Conservation (phyloP, 2,888 invertebrate genomes). For the Hypolimnas misippus region DNA sequence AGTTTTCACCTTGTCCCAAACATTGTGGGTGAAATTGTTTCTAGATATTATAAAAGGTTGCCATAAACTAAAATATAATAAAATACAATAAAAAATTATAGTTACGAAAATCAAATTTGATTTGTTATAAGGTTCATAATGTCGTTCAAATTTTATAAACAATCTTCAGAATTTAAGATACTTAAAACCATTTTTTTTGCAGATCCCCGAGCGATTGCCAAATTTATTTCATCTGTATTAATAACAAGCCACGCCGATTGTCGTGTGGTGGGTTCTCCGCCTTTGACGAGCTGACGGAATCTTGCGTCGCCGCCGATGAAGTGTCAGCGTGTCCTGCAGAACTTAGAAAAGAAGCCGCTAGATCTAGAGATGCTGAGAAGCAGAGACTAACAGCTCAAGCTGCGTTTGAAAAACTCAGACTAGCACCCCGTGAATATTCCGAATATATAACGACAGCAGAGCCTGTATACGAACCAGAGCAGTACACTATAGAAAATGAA, state of each 20-base stretch:
- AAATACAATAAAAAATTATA: too few species aligned
- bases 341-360: slow-evolving; percentile 59
- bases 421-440: slow-evolving; percentile 40
- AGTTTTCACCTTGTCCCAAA: too few species aligned
- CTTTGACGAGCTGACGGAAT: slow-evolving; percentile 88
- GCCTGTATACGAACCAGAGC: background rate
- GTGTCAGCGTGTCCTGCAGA: slow-evolving; percentile 88
- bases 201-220: slow-evolving; percentile 88
- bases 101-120: too few species aligned
- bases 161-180: background rate
- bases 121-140: too few species aligned
- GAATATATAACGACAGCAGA: background rate
- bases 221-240: slow-evolving; percentile 91
- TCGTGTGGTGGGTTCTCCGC: slow-evolving; percentile 90
- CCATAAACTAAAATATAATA: too few species aligned
- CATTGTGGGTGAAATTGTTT: too few species aligned
- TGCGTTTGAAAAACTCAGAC: slow-evolving; percentile 47
- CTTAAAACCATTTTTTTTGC: slow-evolving; percentile 43
- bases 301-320: slow-evolving; percentile 91
- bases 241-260: slow-evolving; percentile 88
- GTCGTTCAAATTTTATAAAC: slow-evolving; percentile 13
- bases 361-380: slow-evolving; percentile 59
- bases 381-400: slow-evolving; percentile 60
- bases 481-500: slow-evolving; percentile 15
- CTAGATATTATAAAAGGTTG: too few species aligned